phyloP scores from a whole-genome alignment of 1,140 invertebrate genomes.

The Apis cerana region DNA sequence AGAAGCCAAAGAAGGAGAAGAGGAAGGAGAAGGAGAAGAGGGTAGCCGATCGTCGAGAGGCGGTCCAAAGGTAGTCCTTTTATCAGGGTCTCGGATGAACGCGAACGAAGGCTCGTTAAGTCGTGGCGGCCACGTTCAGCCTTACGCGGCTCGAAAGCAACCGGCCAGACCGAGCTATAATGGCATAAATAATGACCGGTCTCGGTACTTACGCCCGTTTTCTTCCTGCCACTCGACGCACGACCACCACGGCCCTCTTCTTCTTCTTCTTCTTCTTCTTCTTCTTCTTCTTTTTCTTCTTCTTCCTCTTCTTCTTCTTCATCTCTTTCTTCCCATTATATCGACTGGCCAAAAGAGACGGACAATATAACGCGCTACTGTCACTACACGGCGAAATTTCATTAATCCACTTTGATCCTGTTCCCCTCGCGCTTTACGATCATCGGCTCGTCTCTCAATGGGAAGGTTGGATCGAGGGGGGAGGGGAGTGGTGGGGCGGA shows the following conservation, averaged over 20 bases:
- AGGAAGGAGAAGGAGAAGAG: constrained; percentile 21
- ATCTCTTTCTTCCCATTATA: constrained; percentile 15
- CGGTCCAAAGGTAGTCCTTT: constrained; percentile 50
- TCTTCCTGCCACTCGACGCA: constrained; percentile 50
- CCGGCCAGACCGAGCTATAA: constrained; percentile 54
- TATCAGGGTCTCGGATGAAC: constrained; percentile 51
- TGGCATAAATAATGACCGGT: constrained; percentile 61
- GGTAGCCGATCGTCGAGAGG: constrained; percentile 43
- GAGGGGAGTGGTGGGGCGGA: neutral
- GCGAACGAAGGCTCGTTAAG: constrained; percentile 62
- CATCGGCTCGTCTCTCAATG: neutral
- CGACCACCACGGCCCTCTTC: constrained; percentile 28
- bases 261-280: neutral
- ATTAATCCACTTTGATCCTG: constrained; percentile 44
- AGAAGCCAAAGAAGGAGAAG: neutral
- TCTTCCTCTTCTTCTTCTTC: constrained; percentile 1
- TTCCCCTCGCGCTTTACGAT: constrained; percentile 13
- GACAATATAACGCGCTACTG: constrained; percentile 25
- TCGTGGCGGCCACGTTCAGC: constrained; percentile 47
- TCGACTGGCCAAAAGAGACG: constrained; percentile 7
- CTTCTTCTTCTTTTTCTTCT: neutral
- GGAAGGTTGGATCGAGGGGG: neutral
- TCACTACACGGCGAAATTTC: constrained; percentile 40
- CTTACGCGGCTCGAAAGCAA: constrained; percentile 38
- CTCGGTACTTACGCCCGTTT: constrained; percentile 51